Conservation (phyloP, 30 jellyfish, hydroid and myxozoan genomes). For the Aurelia aurita region DNA sequence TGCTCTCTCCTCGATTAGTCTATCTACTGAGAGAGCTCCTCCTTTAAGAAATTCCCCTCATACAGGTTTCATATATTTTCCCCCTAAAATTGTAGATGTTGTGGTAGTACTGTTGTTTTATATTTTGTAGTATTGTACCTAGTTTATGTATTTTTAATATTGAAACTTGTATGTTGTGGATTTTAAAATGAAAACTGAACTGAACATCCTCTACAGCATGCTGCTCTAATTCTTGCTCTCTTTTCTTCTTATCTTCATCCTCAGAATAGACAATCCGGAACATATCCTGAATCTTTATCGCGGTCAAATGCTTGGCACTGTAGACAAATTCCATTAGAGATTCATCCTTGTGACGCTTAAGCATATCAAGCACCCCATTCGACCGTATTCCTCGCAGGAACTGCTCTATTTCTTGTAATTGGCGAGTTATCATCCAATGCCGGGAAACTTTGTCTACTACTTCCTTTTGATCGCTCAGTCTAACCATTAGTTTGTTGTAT, state of each 20-base stretch:
- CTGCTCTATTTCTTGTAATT: slow-evolving; percentile 30
- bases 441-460: background rate
- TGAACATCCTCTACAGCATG: background rate
- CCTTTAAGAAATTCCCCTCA: too few species aligned
- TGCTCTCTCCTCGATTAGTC: too few species aligned
- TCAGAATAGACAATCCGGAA: slow-evolving; percentile 9
- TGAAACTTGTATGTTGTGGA: too few species aligned
- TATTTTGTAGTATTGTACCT: too few species aligned
- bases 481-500: slow-evolving; percentile 14
- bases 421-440: slow-evolving; percentile 17
- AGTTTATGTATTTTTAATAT: too few species aligned
- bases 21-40: too few species aligned
- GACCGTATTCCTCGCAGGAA: slow-evolving; percentile 16
- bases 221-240: slow-evolving; percentile 25
- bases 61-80: too few species aligned
- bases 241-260: background rate
- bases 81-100: too few species aligned
- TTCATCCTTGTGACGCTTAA: slow-evolving; percentile 7
- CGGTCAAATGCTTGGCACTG: slow-evolving; percentile 3
- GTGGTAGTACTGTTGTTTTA: too few species aligned
- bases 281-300: slow-evolving; percentile 15
- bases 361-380: slow-evolving; percentile 38
- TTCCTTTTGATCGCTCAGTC: background rate
- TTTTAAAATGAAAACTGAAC: too few species aligned
- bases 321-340: background rate